Base-by-base conservation (phyloP, 2,797 vertebrate species). In the Mus spretus region DNA sequence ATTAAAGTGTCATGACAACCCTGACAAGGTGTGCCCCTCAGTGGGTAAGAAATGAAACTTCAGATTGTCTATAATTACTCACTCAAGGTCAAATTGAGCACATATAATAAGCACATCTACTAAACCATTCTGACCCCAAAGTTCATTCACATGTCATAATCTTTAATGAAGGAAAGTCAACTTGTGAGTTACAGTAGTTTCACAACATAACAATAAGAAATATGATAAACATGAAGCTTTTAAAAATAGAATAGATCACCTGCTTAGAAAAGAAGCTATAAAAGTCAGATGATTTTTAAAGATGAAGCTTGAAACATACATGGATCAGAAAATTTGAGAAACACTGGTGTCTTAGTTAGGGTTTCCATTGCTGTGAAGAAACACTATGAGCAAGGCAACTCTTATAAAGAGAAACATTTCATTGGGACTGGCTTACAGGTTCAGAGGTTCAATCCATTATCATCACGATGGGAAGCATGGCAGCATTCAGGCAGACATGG, bases 21-120 rank as follows among this genome's bases (percentile, higher is more conserved):
- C 40, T 91, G 75, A 22, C 40, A n/a, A 53, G 24, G 22, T 89
- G 6, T 81, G 3, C 9, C 5, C 12, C 6, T 61, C 28, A 37
- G 65, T n/a, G 22, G 37, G 19, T 50, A 50, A 95, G 63, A 87
- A 84, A 91, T 44, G 40, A 75, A 77, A 92, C 15, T 57, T 85
- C 77, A 57, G 28, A 84, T 53, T 34, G 3, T 59, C 72, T 72
- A 22, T 24, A 50, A 50, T 89, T 65, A 50, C 20, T 17, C 63
- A 3, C 37, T 9, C 85, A 82, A 90, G 8, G 19, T 90, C 53
- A 90, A 78, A n/a, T 31, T 77, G 20, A 67, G 65, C 34, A 67
- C 34, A 22, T 77, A 10, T 47, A 47, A 77, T 47, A 6, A 44
- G 12, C 47, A 89, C 65, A 70, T 12, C 50, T 3, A 47, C 37